Base-by-base conservation (phyloP, 2,888 invertebrate species). In the Beris chalybata region DNA sequence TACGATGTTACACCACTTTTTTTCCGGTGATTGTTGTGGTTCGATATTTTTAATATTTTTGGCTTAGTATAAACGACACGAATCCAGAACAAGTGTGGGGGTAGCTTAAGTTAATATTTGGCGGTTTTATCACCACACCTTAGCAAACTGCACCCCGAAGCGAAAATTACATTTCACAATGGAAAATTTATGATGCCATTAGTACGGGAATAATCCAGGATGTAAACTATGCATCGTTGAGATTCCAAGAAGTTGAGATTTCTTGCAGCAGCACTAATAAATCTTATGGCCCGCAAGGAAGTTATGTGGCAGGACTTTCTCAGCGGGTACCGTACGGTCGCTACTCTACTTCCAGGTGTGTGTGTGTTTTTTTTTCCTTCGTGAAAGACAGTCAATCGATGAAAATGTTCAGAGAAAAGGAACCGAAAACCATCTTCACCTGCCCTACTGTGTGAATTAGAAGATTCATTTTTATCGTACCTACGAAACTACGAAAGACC, bases 161-260 rank as follows among this genome's bases (percentile, higher is more conserved):
- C 52, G 61, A 61, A 61, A 61, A 61, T 61, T 61, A 61, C 61
- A 38, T 47, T 61, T 61, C 61, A 61, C 50, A 38, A 61, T 52
- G 15, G 52, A 15, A 61, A 52, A 61, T 61, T 61, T 61, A 61
- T 50, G 61, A 43, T 47, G 22, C 12, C 61, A 61, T 61, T 61
- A 61, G 61, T 38, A 32, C 13, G 61, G 15, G 50, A 50, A 61
- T 61, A 61, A 61, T 61, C 61, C 15, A 9, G 30, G 32, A 38
- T 22, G 22, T 22, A 22, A 22, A 22, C 22, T 22, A 22, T 52
- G 50, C 50, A 31, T 52, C 15, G n/a, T 12, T 22, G 50, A 61
- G 61, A 22, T 47, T 6, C 22, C n/a, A 4, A 43, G 30, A 15
- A 50, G n/a, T 50, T 52, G 38, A 32, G n/a, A 50, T 15, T 52